Conservation (phyloP, 2,113 vertebrate species). For the Xiphorhynchus elegans region DNA sequence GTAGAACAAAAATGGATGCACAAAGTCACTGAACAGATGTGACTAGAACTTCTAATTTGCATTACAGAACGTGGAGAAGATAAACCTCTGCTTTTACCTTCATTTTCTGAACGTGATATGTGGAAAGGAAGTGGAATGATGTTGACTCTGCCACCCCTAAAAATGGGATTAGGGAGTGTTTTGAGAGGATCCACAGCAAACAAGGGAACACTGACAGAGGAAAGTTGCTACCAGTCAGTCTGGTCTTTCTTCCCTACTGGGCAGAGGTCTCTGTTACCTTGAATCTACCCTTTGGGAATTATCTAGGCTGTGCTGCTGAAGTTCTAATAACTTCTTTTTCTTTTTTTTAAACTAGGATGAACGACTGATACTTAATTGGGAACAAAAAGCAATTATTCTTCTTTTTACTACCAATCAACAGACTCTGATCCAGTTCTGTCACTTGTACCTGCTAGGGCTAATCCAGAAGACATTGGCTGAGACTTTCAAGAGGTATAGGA, state of each 20-base stretch:
- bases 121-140: not conserved
- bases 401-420: not conserved
- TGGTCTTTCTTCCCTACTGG: not conserved
- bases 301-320: not conserved
- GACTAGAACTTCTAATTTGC: not conserved
- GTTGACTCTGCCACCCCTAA: not conserved
- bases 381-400: not conserved
- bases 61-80: not conserved
- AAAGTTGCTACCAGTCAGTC: rapidly evolving
- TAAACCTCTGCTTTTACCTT: not conserved
- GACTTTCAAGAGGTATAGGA: not conserved
- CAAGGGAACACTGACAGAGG: not conserved
- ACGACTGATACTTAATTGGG: not conserved
- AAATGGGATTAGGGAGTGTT: not conserved
- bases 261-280: not conserved
- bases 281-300: not conserved
- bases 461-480: not conserved
- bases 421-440: not conserved
- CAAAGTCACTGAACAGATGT: not conserved
- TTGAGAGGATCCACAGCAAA: not conserved
- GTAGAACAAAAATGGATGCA: not conserved
- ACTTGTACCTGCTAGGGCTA: not conserved
- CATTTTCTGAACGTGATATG: not conserved
- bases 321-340: not conserved
- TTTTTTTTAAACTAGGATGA: not conserved